phyloP scores from a whole-genome alignment of 2,113 vertebrate genomes.

The Thamnaconus septentrionalis region DNA sequence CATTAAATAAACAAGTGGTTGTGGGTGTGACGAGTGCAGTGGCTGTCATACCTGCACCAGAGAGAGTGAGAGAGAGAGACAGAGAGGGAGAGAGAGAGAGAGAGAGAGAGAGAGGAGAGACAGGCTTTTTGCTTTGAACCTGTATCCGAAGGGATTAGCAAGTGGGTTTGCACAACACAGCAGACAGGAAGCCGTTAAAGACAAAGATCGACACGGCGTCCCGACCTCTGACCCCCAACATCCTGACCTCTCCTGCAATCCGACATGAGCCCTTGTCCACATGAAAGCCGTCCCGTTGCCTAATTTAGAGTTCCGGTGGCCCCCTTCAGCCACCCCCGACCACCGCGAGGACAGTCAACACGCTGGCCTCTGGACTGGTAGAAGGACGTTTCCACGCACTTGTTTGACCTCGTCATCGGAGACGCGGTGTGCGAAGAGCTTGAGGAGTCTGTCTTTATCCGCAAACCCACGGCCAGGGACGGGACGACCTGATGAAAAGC shows the following conservation, averaged over 20 bases:
- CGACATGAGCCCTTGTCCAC: constrained; percentile 60
- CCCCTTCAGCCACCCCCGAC: constrained; percentile 14
- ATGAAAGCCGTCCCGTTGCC: constrained; percentile 69
- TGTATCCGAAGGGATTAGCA: constrained; percentile 54
- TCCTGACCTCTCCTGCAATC: constrained; percentile 66
- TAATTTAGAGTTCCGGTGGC: constrained; percentile 66
- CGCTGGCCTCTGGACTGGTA: constrained; percentile 32
- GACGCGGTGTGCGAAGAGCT: too few species aligned
- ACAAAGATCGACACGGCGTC: constrained; percentile 57
- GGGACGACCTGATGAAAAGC: too few species aligned
- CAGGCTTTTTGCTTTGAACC: constrained; percentile 50
- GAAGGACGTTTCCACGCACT: constrained; percentile 29
- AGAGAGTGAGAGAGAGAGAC: neutral
- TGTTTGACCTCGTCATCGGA: constrained; percentile 5
- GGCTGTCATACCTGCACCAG: constrained; percentile 27
- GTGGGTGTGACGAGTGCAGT: neutral
- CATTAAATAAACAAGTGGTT: neutral
- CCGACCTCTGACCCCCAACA: constrained; percentile 59
- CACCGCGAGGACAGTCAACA: constrained; percentile 54
- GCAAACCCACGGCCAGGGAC: too few species aligned
- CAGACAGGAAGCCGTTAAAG: constrained; percentile 72
- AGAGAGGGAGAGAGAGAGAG: too few species aligned
- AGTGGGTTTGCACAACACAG: constrained; percentile 54
- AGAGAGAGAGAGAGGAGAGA: too few species aligned
- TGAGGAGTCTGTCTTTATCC: too few species aligned